phyloP scores from a whole-genome alignment of 2,113 vertebrate genomes.

The Psittacara wagleri region DNA sequence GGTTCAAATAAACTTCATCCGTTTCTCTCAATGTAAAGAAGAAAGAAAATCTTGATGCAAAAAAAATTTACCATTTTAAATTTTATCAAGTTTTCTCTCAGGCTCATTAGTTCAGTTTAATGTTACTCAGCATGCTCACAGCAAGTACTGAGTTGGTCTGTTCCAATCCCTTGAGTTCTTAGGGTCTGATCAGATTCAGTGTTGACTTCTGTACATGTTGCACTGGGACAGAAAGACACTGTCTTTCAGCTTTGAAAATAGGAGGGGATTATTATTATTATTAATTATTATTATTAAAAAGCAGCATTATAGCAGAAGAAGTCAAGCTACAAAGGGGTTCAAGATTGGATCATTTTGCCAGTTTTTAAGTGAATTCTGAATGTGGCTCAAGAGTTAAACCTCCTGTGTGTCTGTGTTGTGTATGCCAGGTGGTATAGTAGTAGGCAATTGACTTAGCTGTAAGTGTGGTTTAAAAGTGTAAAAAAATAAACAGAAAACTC shows the following conservation, averaged over 20 bases:
- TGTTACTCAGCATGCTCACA: slow-evolving; percentile 4
- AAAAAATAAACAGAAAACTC: slow-evolving; percentile 70
- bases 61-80: neutral
- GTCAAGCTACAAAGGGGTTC: slow-evolving; percentile 35
- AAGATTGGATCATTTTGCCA: slow-evolving; percentile 30
- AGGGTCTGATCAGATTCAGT: slow-evolving; percentile 17
- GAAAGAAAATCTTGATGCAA: slow-evolving; percentile 18
- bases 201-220: neutral
- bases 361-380: slow-evolving; percentile 65
- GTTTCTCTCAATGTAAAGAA: neutral
- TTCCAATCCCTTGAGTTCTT: slow-evolving; percentile 1
- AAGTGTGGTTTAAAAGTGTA: slow-evolving; percentile 77
- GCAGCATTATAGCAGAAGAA: slow-evolving; percentile 32
- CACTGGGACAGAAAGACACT: slow-evolving; percentile 24
- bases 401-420: slow-evolving; percentile 73
- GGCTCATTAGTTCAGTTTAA: slow-evolving; percentile 21
- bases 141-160: neutral
- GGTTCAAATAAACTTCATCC: neutral
- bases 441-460: slow-evolving; percentile 76
- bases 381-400: slow-evolving; percentile 66
- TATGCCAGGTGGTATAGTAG: slow-evolving; percentile 72
- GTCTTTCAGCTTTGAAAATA: slow-evolving; percentile 61
- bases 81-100: neutral
- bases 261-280: neutral
- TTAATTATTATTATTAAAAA: neutral